Conservation (phyloP, 2,888 invertebrate species). For the Flexamia atlantica region DNA sequence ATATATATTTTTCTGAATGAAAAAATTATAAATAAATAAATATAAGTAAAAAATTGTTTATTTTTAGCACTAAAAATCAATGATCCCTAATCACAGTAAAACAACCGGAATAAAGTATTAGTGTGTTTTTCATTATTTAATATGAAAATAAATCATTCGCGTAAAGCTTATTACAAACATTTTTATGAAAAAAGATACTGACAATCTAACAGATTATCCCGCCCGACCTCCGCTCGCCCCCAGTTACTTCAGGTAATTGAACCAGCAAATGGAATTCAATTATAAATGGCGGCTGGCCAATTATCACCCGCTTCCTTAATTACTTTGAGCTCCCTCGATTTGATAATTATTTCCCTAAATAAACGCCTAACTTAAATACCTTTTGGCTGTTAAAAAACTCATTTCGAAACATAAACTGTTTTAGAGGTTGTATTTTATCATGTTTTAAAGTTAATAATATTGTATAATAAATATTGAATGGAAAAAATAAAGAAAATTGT, state of each 20-base stretch:
- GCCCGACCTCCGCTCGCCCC: neutral
- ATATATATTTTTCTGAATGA: no score
- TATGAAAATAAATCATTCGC: no score
- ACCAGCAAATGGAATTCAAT: constrained; percentile 34
- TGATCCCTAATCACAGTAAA: no score
- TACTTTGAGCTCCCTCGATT: constrained; percentile 29
- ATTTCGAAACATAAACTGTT: neutral
- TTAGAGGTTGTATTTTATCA: no score
- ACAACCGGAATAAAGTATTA: no score
- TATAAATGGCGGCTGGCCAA: constrained; percentile 38
- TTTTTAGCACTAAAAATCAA: no score
- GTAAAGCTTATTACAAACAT: neutral
- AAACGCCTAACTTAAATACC: constrained; percentile 6
- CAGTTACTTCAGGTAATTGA: constrained; percentile 43
- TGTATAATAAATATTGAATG: no score
- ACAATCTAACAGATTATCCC: constrained; percentile 18
- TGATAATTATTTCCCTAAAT: constrained; percentile 36
- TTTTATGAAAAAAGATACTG: neutral
- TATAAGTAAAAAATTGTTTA: no score
- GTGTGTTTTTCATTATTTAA: no score
- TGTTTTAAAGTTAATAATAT: no score
- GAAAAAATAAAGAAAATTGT: no score
- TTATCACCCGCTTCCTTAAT: constrained; percentile 31
- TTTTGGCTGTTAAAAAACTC: neutral
- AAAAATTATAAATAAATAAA: no score